These are phyloP conservation scores for Psilopogon haemacephalus DNA, from an alignment of 2,113 vertebrate species.

Conservation along the genomic window DNA sequence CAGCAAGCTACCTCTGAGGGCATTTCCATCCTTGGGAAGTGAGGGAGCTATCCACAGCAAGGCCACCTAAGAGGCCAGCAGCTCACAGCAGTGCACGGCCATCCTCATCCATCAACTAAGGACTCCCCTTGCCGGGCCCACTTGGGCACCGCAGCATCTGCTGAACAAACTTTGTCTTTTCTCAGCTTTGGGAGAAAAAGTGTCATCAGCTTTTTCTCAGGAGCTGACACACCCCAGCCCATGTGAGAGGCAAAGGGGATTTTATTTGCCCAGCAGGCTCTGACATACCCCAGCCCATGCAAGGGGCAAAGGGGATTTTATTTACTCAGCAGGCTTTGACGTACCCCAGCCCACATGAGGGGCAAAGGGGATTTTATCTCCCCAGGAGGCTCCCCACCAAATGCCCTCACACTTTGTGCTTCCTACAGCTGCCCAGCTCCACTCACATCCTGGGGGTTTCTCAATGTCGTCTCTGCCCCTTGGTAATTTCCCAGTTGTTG, in stretches of 20 bases:
- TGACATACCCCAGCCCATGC: fast-evolving
- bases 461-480: background rate
- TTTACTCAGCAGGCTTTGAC: background rate
- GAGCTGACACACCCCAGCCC: background rate
- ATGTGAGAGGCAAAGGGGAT: background rate
- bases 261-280: background rate
- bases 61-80: background rate
- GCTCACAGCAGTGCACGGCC: background rate
- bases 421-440: fast-evolving
- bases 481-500: background rate
- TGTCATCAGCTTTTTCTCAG: background rate
- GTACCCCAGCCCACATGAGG: fast-evolving
- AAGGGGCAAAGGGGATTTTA: background rate
- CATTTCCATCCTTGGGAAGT: background rate
- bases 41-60: background rate
- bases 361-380: background rate
- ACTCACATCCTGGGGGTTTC: background rate
- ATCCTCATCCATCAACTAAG: background rate
- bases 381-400: fast-evolving
- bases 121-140: fast-evolving
- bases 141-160: fast-evolving
- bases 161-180: background rate
- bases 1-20: background rate
- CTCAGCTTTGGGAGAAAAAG: background rate
- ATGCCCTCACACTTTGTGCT: fast-evolving